These are phyloP conservation scores for Irena cyanogastra DNA, from an alignment of 2,113 vertebrate genomes.

Conservation along the genomic window DNA sequence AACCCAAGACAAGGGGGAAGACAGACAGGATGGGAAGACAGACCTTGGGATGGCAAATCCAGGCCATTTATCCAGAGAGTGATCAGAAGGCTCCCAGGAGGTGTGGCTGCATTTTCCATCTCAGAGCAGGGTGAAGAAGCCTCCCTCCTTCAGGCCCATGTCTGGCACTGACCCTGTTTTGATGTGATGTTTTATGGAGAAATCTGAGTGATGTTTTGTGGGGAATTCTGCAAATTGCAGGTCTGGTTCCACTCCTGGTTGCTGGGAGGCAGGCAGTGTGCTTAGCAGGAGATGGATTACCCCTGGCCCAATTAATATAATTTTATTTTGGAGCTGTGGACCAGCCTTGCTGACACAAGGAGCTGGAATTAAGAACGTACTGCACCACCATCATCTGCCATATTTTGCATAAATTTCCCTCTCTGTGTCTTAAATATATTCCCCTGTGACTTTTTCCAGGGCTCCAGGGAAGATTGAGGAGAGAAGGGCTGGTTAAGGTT, in stretches of 20 bases:
- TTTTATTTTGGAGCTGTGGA: background rate
- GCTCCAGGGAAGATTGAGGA: background rate
- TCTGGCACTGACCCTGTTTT: background rate
- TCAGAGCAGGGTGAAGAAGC: background rate
- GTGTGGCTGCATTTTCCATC: background rate
- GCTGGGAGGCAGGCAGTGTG: background rate
- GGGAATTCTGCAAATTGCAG: background rate
- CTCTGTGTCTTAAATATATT: background rate
- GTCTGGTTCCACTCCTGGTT: background rate
- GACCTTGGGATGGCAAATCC: background rate
- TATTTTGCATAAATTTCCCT: background rate
- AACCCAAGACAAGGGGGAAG: background rate
- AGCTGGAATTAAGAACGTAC: background rate
- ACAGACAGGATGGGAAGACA: background rate
- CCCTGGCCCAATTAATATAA: background rate
- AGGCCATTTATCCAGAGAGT: background rate
- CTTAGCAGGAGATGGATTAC: background rate
- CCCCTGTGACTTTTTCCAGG: background rate
- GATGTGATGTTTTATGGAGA: no score
- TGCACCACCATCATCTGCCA: background rate
- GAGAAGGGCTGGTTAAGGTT: background rate
- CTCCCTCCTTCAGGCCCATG: background rate
- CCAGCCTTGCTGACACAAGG: background rate
- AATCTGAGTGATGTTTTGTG: background rate
- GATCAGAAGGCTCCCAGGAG: background rate